Evolutionary conservation across 2,888 invertebrate genomes (phyloP), one percentile per base, ranked within the genome.

Genomic region (Hirtodrosophila alboralis): DNA sequence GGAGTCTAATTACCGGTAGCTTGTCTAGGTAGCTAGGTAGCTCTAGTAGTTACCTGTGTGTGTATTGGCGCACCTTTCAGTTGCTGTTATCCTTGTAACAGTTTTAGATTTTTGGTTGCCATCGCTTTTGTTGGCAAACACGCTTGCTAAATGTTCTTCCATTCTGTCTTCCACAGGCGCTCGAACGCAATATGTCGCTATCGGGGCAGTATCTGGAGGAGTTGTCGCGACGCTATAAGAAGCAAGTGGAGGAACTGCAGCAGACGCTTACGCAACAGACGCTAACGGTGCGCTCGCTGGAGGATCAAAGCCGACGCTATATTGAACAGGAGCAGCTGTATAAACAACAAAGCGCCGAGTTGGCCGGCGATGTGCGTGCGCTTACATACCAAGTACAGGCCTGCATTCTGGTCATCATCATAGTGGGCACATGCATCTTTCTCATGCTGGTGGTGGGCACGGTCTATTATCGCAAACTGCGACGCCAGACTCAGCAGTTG

Each of bases 131-230:
- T 41, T 59, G 23, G 18, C 23, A 58, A 21, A 21, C 21, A 10
- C 34, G 18, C n/a, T 28, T 56, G 28, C 26, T 16, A 34, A 37
- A 56, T 23, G 12, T 40, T 45, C 7, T 51, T 7, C 5, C 9
- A 14, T 54, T 68, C 44, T 64, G 66, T 72, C 48, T 68, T 62
- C 92, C 92, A 61, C 91, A 96, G 95, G 95, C 96, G 44, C 92
- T 99, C 76, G 99, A 99, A 91, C 93, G 96, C 75, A 99, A 99
- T 91, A 97, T 99, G 94, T 98, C 98, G 9, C 92, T 99, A 31
- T 98, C 98, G 72, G 96, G 96, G 60, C 97, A 98, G 90, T 99
- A 99, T 90, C 92, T 99, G 73, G 98, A 98, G 90, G 98, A 99
- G 89, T 91, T 99, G 74, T 98, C 98, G 90, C 94, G 96, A 52